Conservation (phyloP, 2,113 vertebrate species). For the Formicarius rufipectus region DNA sequence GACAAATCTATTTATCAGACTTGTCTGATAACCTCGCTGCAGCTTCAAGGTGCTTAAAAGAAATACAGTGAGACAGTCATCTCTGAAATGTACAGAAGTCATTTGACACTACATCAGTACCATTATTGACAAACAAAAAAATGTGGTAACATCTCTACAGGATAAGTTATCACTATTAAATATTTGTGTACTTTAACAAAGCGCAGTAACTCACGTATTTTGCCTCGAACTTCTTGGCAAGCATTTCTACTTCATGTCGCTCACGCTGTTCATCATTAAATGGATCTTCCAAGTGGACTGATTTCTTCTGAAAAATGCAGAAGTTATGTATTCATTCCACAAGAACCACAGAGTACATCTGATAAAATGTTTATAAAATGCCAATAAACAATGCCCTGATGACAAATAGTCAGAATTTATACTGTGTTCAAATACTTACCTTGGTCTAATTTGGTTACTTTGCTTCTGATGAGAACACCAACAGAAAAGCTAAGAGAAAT, state of each 20-base stretch:
- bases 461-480: not conserved
- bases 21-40: constrained; percentile 15
- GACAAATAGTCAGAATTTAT: not conserved
- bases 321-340: constrained; percentile 30
- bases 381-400: not conserved
- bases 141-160: not conserved
- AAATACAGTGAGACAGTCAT: not conserved
- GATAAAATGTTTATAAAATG: not conserved
- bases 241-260: constrained; percentile 87
- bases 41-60: constrained; percentile 9
- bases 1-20: constrained; percentile 24
- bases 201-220: constrained; percentile 90
- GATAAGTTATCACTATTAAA: not conserved
- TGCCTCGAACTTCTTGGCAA: constrained; percentile 95
- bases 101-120: not conserved
- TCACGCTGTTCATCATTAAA: constrained; percentile 89
- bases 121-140: too few relatives aligned
- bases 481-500: not conserved
- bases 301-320: constrained; percentile 72
- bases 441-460: not conserved
- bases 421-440: not conserved
- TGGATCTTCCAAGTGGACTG: constrained; percentile 82
- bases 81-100: not conserved
- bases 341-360: not conserved
- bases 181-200: not conserved